Evolutionary conservation across 1,140 invertebrate genomes (phyloP), one percentile per base, ranked within the genome.

Genomic region (Lysiphlebus fabarum): DNA sequence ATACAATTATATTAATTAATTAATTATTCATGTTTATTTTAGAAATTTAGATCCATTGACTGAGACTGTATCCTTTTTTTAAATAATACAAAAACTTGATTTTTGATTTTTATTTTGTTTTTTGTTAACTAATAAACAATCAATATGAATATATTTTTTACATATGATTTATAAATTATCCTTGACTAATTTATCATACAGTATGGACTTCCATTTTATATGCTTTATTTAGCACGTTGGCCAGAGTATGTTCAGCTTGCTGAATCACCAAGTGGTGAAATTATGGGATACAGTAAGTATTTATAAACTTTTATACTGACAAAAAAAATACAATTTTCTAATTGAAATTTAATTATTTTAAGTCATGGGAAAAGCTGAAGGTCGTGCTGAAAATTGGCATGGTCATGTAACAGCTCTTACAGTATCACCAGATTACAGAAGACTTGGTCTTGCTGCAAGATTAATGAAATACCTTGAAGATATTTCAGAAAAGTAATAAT

Each of bases 281-380:
- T 98, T 45, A 98, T 99, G 92, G 96, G 96, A 64, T 99, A 99
- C 71, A 98, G 95, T 97, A 87, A 89, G 89, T 89, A 4, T 26
- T 26, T 1, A 26, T 26, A 1, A 26, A 26, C 0, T 26, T 26
- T 26, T 17, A 41, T 14, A 26, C 48, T 36, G n/a, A 60, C 34
- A 8, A 63, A 40, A 44, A 48, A 2, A 51, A 55, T 55, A 9
- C 44, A 50, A 59, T 10, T 38, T 41, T 34, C n/a, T n/a, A n/a
- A n/a, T n/a, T n/a, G n/a, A n/a, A n/a, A n/a, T n/a, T n/a, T n/a
- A n/a, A n/a, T n/a, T n/a, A n/a, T 67, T 83, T 84, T 59, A 68
- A 98, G 95, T 99, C 50, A 99, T 99, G 96, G 97, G 96, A 37
- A 99, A 99, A 81, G 90, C 95, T 9, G 97, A 99, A 84, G 97